Percentiles rank a stretch among this genome's conserved stretches.
Conservation (phyloP, 2,888 invertebrate genomes). For the Caenorhabditis sp. region DNA sequence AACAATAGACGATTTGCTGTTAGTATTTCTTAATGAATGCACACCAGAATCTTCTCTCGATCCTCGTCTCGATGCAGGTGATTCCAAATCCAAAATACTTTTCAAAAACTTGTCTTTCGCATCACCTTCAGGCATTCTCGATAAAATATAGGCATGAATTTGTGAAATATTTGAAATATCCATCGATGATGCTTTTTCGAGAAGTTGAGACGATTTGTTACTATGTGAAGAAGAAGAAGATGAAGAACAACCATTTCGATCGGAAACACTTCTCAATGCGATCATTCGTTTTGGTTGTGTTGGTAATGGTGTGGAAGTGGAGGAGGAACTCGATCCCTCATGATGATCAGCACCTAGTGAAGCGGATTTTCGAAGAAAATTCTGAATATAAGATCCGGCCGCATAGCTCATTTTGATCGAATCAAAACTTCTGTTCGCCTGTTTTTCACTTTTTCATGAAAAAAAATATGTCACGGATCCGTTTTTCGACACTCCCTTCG, state of each 20-base stretch:
- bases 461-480: no score
- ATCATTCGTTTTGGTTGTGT: constrained; percentile 1
- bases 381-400: constrained; percentile 39
- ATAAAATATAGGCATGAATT: constrained; percentile 64
- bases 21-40: constrained; percentile 23
- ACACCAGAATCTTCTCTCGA: constrained; percentile 28
- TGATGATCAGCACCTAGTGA: neutral
- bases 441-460: no score
- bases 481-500: no score
- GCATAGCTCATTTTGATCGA: constrained; percentile 40
- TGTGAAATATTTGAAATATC: constrained; percentile 50
- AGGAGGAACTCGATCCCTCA: neutral
- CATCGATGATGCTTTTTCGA: constrained; percentile 22
- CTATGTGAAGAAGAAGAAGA: no score
- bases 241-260: constrained; percentile 9
- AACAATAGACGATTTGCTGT: constrained; percentile 37
- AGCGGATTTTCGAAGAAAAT: constrained; percentile 32
- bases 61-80: constrained; percentile 35
- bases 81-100: constrained; percentile 62
- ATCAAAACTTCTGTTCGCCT: neutral
- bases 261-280: constrained; percentile 23
- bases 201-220: no score
- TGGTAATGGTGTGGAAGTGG: neutral
- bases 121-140: constrained; percentile 59
- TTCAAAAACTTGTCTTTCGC: constrained; percentile 63